Evolutionary conservation across 2,113 vertebrate genomes (phyloP), one percentile per base, ranked within the genome.

Genomic region (Triplophysa rosa): DNA sequence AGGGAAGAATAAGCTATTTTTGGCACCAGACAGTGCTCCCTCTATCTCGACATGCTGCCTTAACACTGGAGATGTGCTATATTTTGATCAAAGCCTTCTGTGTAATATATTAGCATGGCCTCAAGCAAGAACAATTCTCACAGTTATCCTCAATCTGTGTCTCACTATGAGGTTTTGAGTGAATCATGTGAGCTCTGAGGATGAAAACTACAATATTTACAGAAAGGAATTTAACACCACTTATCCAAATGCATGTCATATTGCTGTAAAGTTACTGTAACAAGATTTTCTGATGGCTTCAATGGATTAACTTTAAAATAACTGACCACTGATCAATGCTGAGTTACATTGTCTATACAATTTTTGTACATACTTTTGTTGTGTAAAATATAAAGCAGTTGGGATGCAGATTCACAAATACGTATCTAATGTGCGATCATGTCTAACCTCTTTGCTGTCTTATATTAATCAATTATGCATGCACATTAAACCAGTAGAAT

Each of bases 81-180:
- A 63, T 62, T 75, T 70, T 62, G 49, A 81, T 78, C 77, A 84
- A 75, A 78, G 69, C 64, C 58, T 82, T 59, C n/a, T 76, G 73
- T 76, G 61, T 76, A 52, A 45, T 61, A 65, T 52, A 69, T 75
- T 66, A 66, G 69, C 59, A 78, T 67, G 13, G 66, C 80, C 70
- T 58, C 37, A 45, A 63, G 80, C 47, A 62, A 33, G 37, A 78
- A 74, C 65, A 75, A 58, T 70, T 76, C 47, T 67, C 75, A 54
- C 69, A 69, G 33, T 81, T 61, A 56, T 64, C 68, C 13, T 49
- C 65, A 65, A 75, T 75, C 74, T 63, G 62, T 80, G 69, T 83
- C 78, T 26, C 65, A 70, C 75, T 13, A n/a, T 45, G 59, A 70
- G 42, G 19, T 17, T 67, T 11, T 23, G 17, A 65, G 58, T 11